Percentiles rank a stretch among this genome's conserved stretches.
Evolutionary conservation across 1,140 invertebrate genomes (phyloP).

Genomic region (Colletes gigas): DNA sequence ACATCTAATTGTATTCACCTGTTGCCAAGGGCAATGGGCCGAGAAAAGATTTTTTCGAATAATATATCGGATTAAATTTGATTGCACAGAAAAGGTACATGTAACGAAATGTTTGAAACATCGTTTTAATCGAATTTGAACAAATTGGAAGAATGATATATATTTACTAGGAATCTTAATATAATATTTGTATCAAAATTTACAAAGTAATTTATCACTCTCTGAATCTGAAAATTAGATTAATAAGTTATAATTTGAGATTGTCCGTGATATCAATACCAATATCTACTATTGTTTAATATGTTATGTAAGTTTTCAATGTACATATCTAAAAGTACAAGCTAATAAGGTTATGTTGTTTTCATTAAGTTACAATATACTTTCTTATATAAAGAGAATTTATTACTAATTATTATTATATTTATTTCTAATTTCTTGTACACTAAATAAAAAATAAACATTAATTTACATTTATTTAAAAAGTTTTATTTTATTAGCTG

Average conservation of each 20-base stretch:
- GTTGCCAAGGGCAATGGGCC: constrained; percentile 2
- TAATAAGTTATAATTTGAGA: background rate
- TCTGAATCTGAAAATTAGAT: background rate
- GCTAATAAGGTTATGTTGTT: background rate
- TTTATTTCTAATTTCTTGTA: too few species aligned
- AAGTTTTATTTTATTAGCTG: background rate
- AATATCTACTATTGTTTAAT: background rate
- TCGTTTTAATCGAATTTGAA: background rate
- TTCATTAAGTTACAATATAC: background rate
- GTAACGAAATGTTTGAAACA: background rate
- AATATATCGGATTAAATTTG: constrained; percentile 8
- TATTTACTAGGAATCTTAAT: background rate
- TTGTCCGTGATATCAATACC: background rate
- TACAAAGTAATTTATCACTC: background rate
- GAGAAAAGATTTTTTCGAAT: background rate
- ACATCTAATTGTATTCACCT: background rate
- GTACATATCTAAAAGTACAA: background rate
- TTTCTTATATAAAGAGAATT: too few species aligned
- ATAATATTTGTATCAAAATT: background rate
- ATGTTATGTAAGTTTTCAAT: background rate
- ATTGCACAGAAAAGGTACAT: constrained; percentile 14
- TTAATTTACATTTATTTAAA: background rate
- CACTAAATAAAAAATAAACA: too few species aligned
- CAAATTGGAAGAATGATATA: background rate
- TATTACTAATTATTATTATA: too few species aligned